Evolutionary conservation across 2,113 vertebrate species (phyloP), one percentile per base, ranked within the genome.

Genomic region (Ceuthmochares aereus): DNA sequence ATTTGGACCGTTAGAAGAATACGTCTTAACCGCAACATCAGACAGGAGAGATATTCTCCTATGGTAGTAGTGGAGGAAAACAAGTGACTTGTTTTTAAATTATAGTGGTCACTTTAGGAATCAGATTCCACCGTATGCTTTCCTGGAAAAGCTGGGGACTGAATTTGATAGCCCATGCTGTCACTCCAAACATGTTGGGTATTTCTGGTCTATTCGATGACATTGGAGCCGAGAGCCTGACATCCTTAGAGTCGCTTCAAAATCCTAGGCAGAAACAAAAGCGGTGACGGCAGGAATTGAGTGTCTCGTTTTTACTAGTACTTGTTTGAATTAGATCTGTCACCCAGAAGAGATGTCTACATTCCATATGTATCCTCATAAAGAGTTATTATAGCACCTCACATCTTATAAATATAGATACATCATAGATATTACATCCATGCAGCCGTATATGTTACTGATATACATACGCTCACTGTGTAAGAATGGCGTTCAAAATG

Each of bases 101-200:
- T 21, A 36, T 20, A 60, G 12, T 36, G 45, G 52, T 80, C 49
- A 55, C n/a, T 89, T 67, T n/a, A 37, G 25, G 36, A 86, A 56
- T 20, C 8, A 4, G 52, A 27, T 60, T 75, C 27, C 54, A 60
- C 17, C 0, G 0, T 3, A 18, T 14, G 4, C 5, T 60, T 43
- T 26, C 47, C 67, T 60, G 37, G 69, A 78, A 92, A 78, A 84
- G 4, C 45, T 36, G 30, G 29, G 23, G 37, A 67, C 37, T 23
- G 20, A 51, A 56, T 76, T 27, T 55, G 16, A 15, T 8, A 64
- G 58, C 27, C 32, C 37, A 49, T 21, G 34, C 15, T 78, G 52
- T 37, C n/a, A 27, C 12, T 72, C 54, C 15, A 52, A 10, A 12
- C 25, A 7, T 4, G 15, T 8, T 63, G 51, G 34, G 51, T 14